A percentile compares a stretch with the other conserved stretches of the same genome.
phyloP scores from a whole-genome alignment of 2,888 invertebrate species.

The Aphodius granarius region DNA sequence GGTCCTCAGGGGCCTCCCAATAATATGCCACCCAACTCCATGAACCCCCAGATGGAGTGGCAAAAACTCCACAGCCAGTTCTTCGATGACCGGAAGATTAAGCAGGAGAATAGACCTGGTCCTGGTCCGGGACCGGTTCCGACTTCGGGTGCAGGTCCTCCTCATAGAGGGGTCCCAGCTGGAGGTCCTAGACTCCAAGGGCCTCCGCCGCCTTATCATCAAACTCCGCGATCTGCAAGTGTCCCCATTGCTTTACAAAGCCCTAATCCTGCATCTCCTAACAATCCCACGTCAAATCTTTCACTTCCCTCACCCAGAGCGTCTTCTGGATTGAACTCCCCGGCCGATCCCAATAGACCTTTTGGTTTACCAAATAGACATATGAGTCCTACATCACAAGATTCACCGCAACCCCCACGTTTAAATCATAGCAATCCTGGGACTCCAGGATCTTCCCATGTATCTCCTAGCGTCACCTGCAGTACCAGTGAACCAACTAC shows the following conservation, averaged over 20 bases:
- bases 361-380: constrained; percentile 55
- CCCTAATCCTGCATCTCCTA: constrained; percentile 73
- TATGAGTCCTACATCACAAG: constrained; percentile 63
- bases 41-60: constrained; percentile 81
- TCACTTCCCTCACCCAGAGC: constrained; percentile 75
- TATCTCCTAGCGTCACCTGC: constrained; percentile 60
- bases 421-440: constrained; percentile 72
- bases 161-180: constrained; percentile 37
- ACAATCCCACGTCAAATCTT: constrained; percentile 70
- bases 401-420: constrained; percentile 58
- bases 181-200: constrained; percentile 63
- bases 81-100: constrained; percentile 66
- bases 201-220: constrained; percentile 79
- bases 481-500: constrained; percentile 50
- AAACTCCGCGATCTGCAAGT: constrained; percentile 72
- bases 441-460: constrained; percentile 68
- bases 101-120: constrained; percentile 32
- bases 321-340: constrained; percentile 70
- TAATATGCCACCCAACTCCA: constrained; percentile 46
- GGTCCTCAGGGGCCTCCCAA: constrained; percentile 30
- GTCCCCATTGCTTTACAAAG: constrained; percentile 75
- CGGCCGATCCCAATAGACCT: constrained; percentile 63
- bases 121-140: constrained; percentile 13
- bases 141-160: constrained; percentile 39
- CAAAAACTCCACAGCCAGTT: constrained; percentile 87